Conservation (phyloP, 1,140 invertebrate species). For the Medauroidea extradentata region DNA sequence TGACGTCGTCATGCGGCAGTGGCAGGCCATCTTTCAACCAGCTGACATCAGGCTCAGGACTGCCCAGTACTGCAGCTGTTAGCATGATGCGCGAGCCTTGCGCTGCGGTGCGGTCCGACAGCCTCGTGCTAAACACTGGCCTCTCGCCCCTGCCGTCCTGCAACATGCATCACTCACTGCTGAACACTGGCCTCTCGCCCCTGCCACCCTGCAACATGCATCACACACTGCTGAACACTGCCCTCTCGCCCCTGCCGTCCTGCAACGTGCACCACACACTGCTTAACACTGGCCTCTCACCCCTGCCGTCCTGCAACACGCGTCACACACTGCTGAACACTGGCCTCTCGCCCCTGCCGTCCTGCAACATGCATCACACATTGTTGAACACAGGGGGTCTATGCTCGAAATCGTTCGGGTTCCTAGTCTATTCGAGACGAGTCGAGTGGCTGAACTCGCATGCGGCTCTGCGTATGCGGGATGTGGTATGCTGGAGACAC, state of each 20-base stretch:
- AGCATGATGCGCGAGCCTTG: conserved; percentile 69
- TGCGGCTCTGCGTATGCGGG: too few relatives aligned
- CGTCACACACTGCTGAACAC: conserved; percentile 62
- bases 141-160: conserved; percentile 45
- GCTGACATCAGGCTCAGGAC: conserved; percentile 69
- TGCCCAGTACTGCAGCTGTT: conserved; percentile 80
- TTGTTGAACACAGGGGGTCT: too few relatives aligned
- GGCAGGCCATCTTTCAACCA: conserved; percentile 77
- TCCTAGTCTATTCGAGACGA: too few relatives aligned
- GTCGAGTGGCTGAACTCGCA: too few relatives aligned
- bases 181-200: conserved; percentile 70
- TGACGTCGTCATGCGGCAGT: conserved; percentile 21
- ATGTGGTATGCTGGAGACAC: too few relatives aligned
- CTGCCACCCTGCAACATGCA: background rate
- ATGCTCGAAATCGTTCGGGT: too few relatives aligned
- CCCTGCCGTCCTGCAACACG: background rate
- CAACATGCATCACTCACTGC: conserved; percentile 40
- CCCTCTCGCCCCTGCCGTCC: conserved; percentile 50
- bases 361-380: background rate
- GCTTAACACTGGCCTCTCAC: conserved; percentile 73
- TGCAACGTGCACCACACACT: conserved; percentile 32
- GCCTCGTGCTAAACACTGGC: conserved; percentile 74
- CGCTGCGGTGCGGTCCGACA: conserved; percentile 71
- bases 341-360: conserved; percentile 54
- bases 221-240: conserved; percentile 66